Conservation (phyloP, 92 coral and sea anemone species). For the Porites rus region DNA sequence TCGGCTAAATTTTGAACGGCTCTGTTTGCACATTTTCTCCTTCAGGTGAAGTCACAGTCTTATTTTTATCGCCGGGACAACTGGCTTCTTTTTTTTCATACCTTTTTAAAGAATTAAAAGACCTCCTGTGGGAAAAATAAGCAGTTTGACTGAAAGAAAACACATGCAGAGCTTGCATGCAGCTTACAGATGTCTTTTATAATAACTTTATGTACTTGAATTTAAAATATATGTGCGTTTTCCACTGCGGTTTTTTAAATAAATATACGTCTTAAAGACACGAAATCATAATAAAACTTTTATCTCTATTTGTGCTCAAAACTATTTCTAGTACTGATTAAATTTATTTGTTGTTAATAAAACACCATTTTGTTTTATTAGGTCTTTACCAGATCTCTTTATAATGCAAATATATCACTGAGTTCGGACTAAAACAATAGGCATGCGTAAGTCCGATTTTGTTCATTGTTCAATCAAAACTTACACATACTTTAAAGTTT, state of each 20-base stretch:
- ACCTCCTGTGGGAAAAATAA: too few relatives aligned
- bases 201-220: neutral
- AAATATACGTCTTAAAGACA: too few relatives aligned
- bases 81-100: too few relatives aligned
- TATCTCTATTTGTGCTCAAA: neutral
- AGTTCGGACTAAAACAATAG: constrained; percentile 24
- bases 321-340: neutral
- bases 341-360: neutral
- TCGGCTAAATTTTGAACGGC: too few relatives aligned
- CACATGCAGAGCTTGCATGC: neutral
- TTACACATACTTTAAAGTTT: neutral
- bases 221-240: too few relatives aligned
- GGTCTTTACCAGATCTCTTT: constrained; percentile 16
- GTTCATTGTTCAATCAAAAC: constrained; percentile 4
- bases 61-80: too few relatives aligned
- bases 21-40: too few relatives aligned
- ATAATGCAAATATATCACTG: constrained; percentile 22
- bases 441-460: neutral
- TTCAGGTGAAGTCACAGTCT: too few relatives aligned
- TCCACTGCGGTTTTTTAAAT: too few relatives aligned
- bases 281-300: neutral
- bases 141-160: too few relatives aligned
- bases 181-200: constrained; percentile 5
- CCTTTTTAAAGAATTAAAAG: too few relatives aligned
- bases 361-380: neutral